phyloP scores from a whole-genome alignment of 2,888 invertebrate genomes.

The Pheosia gnoma region DNA sequence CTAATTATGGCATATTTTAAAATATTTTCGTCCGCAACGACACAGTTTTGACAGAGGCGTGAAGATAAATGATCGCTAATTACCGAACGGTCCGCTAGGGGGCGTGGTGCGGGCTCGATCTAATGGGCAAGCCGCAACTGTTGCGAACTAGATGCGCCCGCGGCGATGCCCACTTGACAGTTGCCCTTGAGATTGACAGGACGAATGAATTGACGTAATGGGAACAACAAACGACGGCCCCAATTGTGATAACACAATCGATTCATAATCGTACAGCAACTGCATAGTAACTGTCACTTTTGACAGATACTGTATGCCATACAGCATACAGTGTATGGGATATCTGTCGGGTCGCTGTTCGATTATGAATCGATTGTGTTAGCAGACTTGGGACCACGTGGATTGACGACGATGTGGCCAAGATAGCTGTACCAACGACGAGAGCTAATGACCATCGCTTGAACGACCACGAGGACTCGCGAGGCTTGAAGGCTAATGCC shows the following conservation, averaged over 20 bases:
- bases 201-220: neutral
- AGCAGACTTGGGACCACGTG: no score
- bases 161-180: slow-evolving; percentile 6
- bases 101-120: slow-evolving; percentile 49
- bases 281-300: no score
- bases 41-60: slow-evolving; percentile 79
- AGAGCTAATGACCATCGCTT: no score
- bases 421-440: no score
- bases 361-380: no score
- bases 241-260: no score
- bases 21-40: slow-evolving; percentile 73
- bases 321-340: no score
- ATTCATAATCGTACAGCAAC: no score
- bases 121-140: slow-evolving; percentile 36
- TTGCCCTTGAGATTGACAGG: neutral
- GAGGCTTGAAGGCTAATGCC: no score
- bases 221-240: neutral
- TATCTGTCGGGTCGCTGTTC: neutral
- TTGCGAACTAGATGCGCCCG: slow-evolving; percentile 14
- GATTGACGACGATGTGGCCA: no score
- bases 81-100: slow-evolving; percentile 57
- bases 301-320: no score
- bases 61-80: slow-evolving; percentile 79
- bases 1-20: slow-evolving; percentile 74
- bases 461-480: no score